phyloP scores from a whole-genome alignment of 1,140 invertebrate species.

The Sitobion miscanthi region DNA sequence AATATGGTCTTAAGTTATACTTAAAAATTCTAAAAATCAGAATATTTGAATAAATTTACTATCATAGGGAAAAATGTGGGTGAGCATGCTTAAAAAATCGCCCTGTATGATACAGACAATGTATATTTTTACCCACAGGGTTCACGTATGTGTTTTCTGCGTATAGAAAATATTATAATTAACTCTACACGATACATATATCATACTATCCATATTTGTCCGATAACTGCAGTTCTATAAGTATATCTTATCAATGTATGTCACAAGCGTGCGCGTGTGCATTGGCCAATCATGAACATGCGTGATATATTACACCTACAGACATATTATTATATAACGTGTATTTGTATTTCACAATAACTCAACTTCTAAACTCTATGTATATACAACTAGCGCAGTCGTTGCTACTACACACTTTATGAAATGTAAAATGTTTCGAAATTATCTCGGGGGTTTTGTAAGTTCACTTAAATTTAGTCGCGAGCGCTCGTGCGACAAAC shows the following conservation, averaged over 20 bases:
- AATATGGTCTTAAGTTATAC: too few species aligned
- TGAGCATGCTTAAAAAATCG: too few species aligned
- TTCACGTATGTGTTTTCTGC: background rate
- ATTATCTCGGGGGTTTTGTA: constrained; percentile 52
- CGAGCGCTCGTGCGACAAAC: constrained; percentile 38
- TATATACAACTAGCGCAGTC: background rate
- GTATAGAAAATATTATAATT: background rate
- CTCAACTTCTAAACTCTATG: background rate
- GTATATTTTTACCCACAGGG: background rate
- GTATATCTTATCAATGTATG: background rate
- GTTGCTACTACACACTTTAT: constrained; percentile 5
- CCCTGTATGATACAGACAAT: background rate
- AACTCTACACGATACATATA: background rate
- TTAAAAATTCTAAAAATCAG: too few species aligned
- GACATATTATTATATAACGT: background rate
- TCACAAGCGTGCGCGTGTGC: background rate
- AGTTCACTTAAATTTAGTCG: constrained; percentile 45
- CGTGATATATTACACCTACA: background rate
- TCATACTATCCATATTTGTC: background rate
- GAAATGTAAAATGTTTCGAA: constrained; percentile 38
- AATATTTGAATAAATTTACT: too few species aligned
- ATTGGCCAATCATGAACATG: background rate
- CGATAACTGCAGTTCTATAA: background rate
- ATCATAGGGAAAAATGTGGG: too few species aligned
- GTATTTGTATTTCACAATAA: background rate